Evolutionary conservation across 2,888 invertebrate species (phyloP), one percentile per base, ranked within the genome.

Genomic region (Aporophyla lueneburgensis): DNA sequence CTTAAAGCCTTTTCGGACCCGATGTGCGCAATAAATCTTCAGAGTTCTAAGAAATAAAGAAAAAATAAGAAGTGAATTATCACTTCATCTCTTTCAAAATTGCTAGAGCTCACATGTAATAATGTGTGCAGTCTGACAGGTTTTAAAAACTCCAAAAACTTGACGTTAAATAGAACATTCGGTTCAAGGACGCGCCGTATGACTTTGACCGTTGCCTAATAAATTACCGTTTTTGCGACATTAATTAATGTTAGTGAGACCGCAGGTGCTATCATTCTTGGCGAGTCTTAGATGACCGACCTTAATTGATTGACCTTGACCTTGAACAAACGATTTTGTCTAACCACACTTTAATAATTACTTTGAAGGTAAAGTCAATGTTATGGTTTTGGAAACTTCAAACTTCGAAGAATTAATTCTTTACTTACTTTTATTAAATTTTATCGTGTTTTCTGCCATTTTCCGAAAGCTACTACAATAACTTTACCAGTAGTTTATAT

Each of bases 231-330:
- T 82, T 81, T 70, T 72, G 19, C 51, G 62, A 70, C 27, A 40
- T 21, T 33, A 59, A 82, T 81, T 81, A 72, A 74, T 72, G 43
- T 70, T n/a, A 46, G 12, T 63, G 10, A 14, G 21, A 66, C 49
- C 61, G 46, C 54, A 75, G 24, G 69, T 82, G 71, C 62, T 72
- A 72, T 71, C 1, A 69, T 54, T 72, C 49, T 71, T 49, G 43
- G 43, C 27, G 14, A 3, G 19, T 14, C 9, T 74, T 56, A 72
- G 62, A 43, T 33, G 58, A 27, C 53, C 46, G 51, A 43, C 65
- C 54, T 70, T 70, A 49, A 27, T 27, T 16, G 7, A 49, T 66
- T 27, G 7, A 21, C 7, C 33, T 56, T 65, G 9, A 76, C 49
- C 66, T 74, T 79, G 56, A 62, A 51, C 12, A 3, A 16, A 63